Evolutionary conservation across 2,888 invertebrate genomes (phyloP).

Genomic region (Drosophila testacea): DNA sequence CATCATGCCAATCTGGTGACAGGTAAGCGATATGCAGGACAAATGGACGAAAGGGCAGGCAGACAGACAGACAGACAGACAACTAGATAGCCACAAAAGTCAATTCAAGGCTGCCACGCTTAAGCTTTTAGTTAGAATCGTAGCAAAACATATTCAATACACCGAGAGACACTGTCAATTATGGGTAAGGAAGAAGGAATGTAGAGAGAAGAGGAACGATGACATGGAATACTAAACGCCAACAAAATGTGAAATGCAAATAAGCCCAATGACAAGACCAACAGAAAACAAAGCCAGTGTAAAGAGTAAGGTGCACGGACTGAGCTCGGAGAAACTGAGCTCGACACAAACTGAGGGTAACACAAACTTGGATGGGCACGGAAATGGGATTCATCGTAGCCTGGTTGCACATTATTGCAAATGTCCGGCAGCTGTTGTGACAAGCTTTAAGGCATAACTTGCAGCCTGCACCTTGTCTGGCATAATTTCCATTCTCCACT

Average conservation of each 20-base stretch:
- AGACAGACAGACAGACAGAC: conserved; percentile 5
- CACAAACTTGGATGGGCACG: not conserved
- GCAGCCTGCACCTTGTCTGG: conserved; percentile 14
- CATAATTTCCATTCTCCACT: not conserved
- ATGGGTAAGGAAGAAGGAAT: not conserved
- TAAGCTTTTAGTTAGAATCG: conserved; percentile 12
- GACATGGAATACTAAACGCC: conserved; percentile 50
- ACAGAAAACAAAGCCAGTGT: conserved; percentile 16
- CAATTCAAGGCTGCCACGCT: conserved; percentile 26
- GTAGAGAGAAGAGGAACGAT: conserved; percentile 6
- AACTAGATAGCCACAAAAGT: conserved; percentile 30
- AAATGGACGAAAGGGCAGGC: conserved; percentile 4
- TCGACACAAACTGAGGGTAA: not conserved
- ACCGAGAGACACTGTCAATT: not conserved
- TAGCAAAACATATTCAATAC: conserved; percentile 28
- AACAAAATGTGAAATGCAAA: conserved; percentile 74
- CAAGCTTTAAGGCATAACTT: conserved; percentile 11
- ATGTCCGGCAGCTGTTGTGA: conserved; percentile 54
- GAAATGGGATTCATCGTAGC: not conserved
- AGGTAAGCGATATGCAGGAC: conserved; percentile 86
- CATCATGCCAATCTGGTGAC: conserved; percentile 93
- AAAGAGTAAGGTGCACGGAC: not conserved
- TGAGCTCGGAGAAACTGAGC: not conserved
- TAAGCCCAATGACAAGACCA: conserved; percentile 55
- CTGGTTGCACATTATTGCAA: conserved; percentile 54